A percentile compares a stretch with the other conserved stretches of the same genome.
phyloP scores from a whole-genome alignment of 2,113 vertebrate species.

The Corvus cornix region DNA sequence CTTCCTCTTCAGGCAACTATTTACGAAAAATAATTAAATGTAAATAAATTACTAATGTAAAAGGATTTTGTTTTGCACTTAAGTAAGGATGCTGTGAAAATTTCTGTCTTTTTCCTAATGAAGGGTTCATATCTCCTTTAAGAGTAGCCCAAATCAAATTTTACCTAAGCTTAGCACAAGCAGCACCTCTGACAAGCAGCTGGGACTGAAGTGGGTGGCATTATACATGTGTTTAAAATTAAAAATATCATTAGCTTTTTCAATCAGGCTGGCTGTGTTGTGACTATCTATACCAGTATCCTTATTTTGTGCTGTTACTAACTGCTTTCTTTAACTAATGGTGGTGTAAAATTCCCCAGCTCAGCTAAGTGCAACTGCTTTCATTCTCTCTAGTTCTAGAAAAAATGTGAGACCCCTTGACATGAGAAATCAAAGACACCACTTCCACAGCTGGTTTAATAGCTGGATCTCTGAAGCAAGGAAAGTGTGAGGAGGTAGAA shows the following conservation, averaged over 20 bases:
- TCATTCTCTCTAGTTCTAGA: not conserved
- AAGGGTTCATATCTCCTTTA: not conserved
- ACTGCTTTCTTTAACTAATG: not conserved
- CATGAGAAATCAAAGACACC: not conserved
- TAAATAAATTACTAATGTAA: constrained; percentile 38
- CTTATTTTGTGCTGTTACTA: not conserved
- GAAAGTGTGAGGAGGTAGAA: not conserved
- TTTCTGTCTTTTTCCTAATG: not conserved
- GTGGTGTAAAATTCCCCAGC: not conserved
- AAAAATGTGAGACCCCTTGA: not conserved
- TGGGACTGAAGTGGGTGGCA: not conserved
- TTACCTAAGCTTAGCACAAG: not conserved
- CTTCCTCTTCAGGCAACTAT: not conserved
- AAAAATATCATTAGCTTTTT: not conserved
- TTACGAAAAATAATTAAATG: constrained; percentile 17
- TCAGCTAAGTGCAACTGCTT: not conserved
- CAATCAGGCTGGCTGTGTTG: not conserved
- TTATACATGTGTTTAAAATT: not conserved
- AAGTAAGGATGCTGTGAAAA: not conserved
- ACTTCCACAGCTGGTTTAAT: not conserved
- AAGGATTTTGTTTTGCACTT: not conserved
- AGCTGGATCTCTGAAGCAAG: not conserved
- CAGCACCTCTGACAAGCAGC: not conserved
- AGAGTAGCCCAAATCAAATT: not conserved
- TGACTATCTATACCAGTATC: not conserved